Evolutionary conservation across 2,888 invertebrate species (phyloP).

Genomic region (Philonicus albiceps): DNA sequence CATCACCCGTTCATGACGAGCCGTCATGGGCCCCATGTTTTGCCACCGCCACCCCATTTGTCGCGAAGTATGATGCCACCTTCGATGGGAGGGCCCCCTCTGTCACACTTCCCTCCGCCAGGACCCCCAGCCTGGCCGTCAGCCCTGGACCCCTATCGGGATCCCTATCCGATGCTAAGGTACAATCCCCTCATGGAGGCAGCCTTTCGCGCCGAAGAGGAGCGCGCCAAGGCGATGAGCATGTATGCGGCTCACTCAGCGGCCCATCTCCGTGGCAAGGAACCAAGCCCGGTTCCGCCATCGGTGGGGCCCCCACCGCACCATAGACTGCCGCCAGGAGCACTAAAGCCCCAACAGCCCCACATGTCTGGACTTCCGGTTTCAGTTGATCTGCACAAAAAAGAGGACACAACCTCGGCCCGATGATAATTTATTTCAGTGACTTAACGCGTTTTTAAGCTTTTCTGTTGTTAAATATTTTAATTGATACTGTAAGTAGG

Average conservation of each 20-base stretch:
- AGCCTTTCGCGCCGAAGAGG: slow-evolving; percentile 79
- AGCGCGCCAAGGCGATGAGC: slow-evolving; percentile 78
- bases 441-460: slow-evolving; percentile 38
- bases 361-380: slow-evolving; percentile 50
- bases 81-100: slow-evolving; percentile 63
- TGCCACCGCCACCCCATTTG: slow-evolving; percentile 65
- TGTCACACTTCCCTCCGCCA: slow-evolving; percentile 69
- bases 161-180: slow-evolving; percentile 74
- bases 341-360: slow-evolving; percentile 53
- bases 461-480: slow-evolving; percentile 33
- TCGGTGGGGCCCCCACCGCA: slow-evolving; percentile 56
- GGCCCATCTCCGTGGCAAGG: slow-evolving; percentile 61
- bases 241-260: slow-evolving; percentile 72
- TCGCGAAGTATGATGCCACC: slow-evolving; percentile 67
- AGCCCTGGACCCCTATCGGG: slow-evolving; percentile 70
- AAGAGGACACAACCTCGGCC: slow-evolving; percentile 53
- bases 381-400: slow-evolving; percentile 55
- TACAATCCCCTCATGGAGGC: slow-evolving; percentile 83
- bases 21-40: slow-evolving; percentile 65
- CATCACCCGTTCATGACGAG: slow-evolving; percentile 64
- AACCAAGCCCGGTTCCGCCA: slow-evolving; percentile 63
- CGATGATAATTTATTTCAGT: slow-evolving; percentile 54
- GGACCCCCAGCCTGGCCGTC: slow-evolving; percentile 66
- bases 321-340: slow-evolving; percentile 58
- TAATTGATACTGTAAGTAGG: slow-evolving; percentile 32